A percentile compares a stretch with the other conserved stretches of the same genome.
Conservation (phyloP, 2,797 vertebrate genomes). For the Babyrousa celebensis region DNA sequence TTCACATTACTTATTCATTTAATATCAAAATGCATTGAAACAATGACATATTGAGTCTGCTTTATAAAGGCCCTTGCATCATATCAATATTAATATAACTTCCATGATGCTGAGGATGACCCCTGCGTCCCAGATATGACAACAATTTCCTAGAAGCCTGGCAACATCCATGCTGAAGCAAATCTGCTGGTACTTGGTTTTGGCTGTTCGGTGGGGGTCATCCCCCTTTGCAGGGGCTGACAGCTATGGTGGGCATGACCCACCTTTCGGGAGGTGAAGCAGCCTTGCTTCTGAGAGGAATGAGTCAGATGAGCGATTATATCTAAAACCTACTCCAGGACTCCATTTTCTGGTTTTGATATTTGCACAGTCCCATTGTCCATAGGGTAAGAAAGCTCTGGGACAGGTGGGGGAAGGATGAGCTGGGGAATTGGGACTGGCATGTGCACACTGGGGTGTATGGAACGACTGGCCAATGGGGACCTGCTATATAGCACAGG, state of each 20-base stretch:
- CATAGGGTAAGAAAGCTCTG: not conserved
- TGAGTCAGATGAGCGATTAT: not conserved
- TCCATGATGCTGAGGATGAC: constrained; percentile 37
- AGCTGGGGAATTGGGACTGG: no score
- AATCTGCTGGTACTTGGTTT: not conserved
- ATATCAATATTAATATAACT: constrained; percentile 69
- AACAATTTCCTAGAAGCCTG: constrained; percentile 6
- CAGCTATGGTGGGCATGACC: not conserved
- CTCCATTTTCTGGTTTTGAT: not conserved
- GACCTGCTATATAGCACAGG: no score
- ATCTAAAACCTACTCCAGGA: not conserved
- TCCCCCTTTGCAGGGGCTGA: not conserved
- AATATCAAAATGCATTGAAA: constrained; percentile 75
- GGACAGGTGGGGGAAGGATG: no score
- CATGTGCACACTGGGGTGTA: no score
- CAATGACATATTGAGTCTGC: constrained; percentile 14
- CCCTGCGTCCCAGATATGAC: not conserved
- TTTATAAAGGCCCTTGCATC: constrained; percentile 61
- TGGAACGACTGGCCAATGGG: no score
- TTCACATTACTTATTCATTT: constrained; percentile 78
- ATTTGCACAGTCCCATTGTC: not conserved
- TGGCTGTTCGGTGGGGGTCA: not conserved
- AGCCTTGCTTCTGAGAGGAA: not conserved
- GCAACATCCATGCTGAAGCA: not conserved
- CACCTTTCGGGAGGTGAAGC: not conserved